Conservation (phyloP, 64 coral and sea anemone species). For the Actinia equina region DNA sequence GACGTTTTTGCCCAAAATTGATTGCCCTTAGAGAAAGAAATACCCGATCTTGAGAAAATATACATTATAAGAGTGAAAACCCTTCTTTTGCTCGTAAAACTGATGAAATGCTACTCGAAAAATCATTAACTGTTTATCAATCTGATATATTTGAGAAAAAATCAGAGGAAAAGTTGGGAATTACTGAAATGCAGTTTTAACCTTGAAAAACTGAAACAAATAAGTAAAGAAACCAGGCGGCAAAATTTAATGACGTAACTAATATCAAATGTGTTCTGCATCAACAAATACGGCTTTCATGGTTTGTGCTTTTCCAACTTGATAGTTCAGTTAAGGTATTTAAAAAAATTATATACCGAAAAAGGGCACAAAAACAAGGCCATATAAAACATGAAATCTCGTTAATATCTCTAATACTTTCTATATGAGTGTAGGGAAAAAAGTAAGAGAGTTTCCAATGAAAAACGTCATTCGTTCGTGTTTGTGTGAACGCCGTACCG, state of each 20-base stretch:
- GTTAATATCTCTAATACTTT: background rate
- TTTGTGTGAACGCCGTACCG: too few species aligned
- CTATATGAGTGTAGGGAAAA: background rate
- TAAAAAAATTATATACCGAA: too few species aligned
- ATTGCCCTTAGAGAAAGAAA: background rate
- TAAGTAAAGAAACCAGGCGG: background rate
- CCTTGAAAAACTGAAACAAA: background rate
- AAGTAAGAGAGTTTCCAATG: background rate
- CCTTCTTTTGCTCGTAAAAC: background rate
- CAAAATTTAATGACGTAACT: background rate
- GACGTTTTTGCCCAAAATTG: background rate
- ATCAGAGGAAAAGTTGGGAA: background rate
- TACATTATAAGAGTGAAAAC: background rate
- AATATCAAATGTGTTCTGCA: background rate
- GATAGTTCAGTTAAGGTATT: too few species aligned
- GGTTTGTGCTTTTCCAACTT: background rate
- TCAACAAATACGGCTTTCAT: background rate
- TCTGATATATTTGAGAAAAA: background rate
- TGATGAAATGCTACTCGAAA: slow-evolving; percentile 4
- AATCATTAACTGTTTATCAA: background rate
- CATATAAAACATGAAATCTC: too few species aligned
- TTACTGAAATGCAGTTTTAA: background rate
- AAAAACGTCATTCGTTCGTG: background rate
- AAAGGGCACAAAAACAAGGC: too few species aligned
- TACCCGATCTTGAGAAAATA: background rate